phyloP scores from a whole-genome alignment of 2,113 vertebrate species.

The Spea multiplicata region DNA sequence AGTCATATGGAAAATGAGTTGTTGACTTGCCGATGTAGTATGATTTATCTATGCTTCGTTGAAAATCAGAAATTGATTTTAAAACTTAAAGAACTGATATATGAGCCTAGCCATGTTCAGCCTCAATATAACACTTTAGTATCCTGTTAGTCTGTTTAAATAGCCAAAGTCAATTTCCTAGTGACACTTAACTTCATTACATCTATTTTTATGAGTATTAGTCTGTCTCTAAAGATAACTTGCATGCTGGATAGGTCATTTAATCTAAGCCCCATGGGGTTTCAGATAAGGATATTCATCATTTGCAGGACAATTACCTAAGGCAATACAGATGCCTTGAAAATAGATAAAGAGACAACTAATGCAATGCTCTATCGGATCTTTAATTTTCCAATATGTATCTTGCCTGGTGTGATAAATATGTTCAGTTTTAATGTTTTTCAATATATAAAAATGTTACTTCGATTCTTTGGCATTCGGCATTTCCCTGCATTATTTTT shows the following conservation, averaged over 20 bases:
- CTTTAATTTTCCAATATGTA: background rate
- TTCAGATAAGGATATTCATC: constrained; percentile 31
- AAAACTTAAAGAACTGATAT: constrained; percentile 7
- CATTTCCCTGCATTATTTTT: too few species aligned
- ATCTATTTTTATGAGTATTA: constrained; percentile 40
- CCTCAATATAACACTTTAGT: constrained; percentile 25
- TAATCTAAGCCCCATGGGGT: constrained; percentile 23
- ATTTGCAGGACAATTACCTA: background rate
- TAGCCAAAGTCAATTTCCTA: constrained; percentile 17
- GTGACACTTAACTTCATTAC: constrained; percentile 32
- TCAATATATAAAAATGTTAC: background rate
- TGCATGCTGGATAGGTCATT: constrained; percentile 13
- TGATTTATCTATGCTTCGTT: constrained; percentile 4
- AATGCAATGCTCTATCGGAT: background rate
- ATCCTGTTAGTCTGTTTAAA: constrained; percentile 19
- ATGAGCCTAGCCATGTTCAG: background rate
- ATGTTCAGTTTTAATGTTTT: background rate
- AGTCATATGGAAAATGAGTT: constrained; percentile 42
- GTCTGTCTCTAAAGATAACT: constrained; percentile 22
- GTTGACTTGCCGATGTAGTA: constrained; percentile 8
- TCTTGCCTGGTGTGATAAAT: background rate
- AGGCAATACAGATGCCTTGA: constrained; percentile 16
- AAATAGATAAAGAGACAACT: background rate
- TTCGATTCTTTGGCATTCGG: too few species aligned
- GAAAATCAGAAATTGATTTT: constrained; percentile 46